phyloP scores from a whole-genome alignment of 92 coral and sea anemone genomes.

The Zoanthus gigantus region DNA sequence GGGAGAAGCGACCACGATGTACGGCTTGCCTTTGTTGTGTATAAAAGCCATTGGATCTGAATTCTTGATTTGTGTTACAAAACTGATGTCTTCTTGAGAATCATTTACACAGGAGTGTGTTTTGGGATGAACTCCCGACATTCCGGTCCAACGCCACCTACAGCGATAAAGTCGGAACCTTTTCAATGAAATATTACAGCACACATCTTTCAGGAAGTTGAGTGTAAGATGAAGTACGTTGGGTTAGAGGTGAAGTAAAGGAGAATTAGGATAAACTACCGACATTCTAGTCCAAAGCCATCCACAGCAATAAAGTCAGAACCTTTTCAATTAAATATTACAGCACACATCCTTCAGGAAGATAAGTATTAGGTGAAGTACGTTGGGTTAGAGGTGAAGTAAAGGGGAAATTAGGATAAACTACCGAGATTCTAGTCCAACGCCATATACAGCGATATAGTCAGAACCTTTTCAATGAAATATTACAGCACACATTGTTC shows the following conservation, averaged over 20 bases:
- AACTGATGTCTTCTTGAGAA: slow-evolving; percentile 79
- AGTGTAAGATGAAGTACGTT: too few species aligned
- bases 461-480: too few species aligned
- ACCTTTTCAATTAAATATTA: not conserved
- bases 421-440: slow-evolving; percentile 1
- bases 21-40: slow-evolving; percentile 83
- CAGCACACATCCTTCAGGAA: too few species aligned
- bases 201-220: too few species aligned
- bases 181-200: too few species aligned
- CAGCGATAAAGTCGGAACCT: not conserved
- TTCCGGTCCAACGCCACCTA: slow-evolving; percentile 94
- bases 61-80: slow-evolving; percentile 74
- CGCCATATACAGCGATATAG: too few species aligned
- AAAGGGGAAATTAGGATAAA: not conserved
- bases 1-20: slow-evolving; percentile 77
- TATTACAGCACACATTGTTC: too few species aligned
- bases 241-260: too few species aligned
- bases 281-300: slow-evolving; percentile 93
- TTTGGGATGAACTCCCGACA: slow-evolving; percentile 80
- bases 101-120: slow-evolving; percentile 82
- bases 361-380: too few species aligned
- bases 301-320: slow-evolving; percentile 28
- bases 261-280: slow-evolving; percentile 67
- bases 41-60: slow-evolving; percentile 74
- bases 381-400: too few species aligned